Base-by-base conservation (phyloP, 2,888 invertebrate genomes). In the Clitarchus hookeri region DNA sequence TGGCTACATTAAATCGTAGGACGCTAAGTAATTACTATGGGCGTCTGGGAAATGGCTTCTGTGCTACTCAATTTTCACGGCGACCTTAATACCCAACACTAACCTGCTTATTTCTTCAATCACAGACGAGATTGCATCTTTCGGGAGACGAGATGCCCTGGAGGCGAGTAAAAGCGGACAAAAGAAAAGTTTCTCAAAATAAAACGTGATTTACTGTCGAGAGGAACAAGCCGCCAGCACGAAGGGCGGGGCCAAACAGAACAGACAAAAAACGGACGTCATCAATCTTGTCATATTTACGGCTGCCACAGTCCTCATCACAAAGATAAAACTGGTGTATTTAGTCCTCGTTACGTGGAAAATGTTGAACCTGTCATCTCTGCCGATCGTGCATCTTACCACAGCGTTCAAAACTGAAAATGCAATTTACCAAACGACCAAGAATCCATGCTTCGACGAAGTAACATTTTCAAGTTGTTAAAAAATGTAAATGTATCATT, bases 131-230 rank as follows among this genome's bases (percentile, higher is more conserved):
- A 65, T 65, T 65, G 65, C 65, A 65, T 65, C 65, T 19, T 65
- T 65, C 65, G n/a, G 16, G n/a, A 23, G 65, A 65, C 65, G 65
- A 23, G 65, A n/a, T 65, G 65, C 19, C 8, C 19, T 23, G 65
- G 65, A 65, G 65, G n/a, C 65, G 65, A 65, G 16, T n/a, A 23
- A n/a, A n/a, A 65, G 65, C 19, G 16, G 65, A 65, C 65, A 65
- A 65, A 65, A n/a, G 65, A 65, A 23, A 65, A 65, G 3, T 65
- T 65, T 65, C 65, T 23, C n/a, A 23, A 65, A 65, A 65, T 65
- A 65, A 65, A 65, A 65, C 65, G 65, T 65, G 65, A 65, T 65
- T 65, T 65, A 65, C 65, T 4, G 65, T 65, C 65, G 65, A 65
- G 65, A n/a, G n/a, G n/a, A 65, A n/a, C 19, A 65, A n/a, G 16